Percentiles rank a stretch among this genome's conserved stretches.
Evolutionary conservation across 1,140 invertebrate genomes (phyloP).

Genomic region (Drosophila hydei): DNA sequence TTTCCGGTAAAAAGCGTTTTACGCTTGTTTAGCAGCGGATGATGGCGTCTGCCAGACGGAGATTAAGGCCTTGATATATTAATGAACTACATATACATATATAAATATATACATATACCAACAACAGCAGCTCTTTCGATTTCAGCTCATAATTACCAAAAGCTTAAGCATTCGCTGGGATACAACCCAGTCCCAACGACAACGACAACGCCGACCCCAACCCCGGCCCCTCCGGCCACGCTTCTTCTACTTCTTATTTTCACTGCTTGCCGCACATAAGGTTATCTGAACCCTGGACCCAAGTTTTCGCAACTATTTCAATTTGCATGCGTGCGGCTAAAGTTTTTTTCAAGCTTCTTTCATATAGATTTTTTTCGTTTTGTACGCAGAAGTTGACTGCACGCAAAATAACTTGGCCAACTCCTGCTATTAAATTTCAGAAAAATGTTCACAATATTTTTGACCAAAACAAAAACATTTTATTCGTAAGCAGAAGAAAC

Average conservation of each 20-base stretch:
- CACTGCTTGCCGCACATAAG: neutral
- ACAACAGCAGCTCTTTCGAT: neutral
- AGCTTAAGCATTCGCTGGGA: conserved; percentile 12
- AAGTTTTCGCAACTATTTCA: conserved; percentile 48
- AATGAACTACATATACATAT: conserved; percentile 42
- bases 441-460: conserved; percentile 7
- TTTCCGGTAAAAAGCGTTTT: conserved; percentile 66
- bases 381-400: conserved; percentile 1
- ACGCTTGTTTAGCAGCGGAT: conserved; percentile 47
- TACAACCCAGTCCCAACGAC: neutral
- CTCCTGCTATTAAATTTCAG: conserved; percentile 11
- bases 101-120: neutral
- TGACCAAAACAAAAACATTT: conserved; percentile 1
- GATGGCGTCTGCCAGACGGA: conserved; percentile 34
- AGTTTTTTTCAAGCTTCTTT: conserved; percentile 20
- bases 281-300: conserved; percentile 17
- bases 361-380: neutral
- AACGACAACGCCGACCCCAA: neutral
- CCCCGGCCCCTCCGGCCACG: too few species aligned
- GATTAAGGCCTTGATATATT: conserved; percentile 66
- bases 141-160: conserved; percentile 29
- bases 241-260: neutral
- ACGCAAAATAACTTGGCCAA: conserved; percentile 1
- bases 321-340: conserved; percentile 43
- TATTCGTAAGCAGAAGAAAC: neutral